Percentiles rank a stretch among this genome's conserved stretches.
Evolutionary conservation across 2,113 vertebrate genomes (phyloP).

Genomic region (Pelecanoides urinatrix): DNA sequence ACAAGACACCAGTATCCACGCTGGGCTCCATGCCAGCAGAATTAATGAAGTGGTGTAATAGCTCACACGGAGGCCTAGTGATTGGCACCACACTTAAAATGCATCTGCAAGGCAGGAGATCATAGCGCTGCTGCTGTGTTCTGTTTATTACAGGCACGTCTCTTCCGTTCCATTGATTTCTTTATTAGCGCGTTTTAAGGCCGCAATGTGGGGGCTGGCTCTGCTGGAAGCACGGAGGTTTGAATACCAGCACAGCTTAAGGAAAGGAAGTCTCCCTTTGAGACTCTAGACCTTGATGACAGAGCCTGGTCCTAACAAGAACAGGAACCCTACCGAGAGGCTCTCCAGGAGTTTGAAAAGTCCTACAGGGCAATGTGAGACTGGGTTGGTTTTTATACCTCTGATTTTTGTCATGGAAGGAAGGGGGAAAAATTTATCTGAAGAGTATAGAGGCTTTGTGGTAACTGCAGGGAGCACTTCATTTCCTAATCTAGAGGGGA

Average conservation of each 20-base stretch:
- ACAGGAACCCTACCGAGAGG: background rate
- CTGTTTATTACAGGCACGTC: slow-evolving; percentile 67
- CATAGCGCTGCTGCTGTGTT: slow-evolving; percentile 39
- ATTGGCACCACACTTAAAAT: slow-evolving; percentile 57
- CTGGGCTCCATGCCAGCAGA: slow-evolving; percentile 64
- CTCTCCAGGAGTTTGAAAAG: background rate
- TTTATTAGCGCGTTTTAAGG: slow-evolving; percentile 51
- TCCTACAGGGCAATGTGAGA: background rate
- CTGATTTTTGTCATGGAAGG: background rate
- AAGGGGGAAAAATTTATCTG: background rate
- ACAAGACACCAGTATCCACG: slow-evolving; percentile 45
- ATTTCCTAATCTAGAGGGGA: background rate
- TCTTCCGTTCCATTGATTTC: slow-evolving; percentile 66
- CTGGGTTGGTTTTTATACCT: background rate
- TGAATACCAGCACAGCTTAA: slow-evolving; percentile 44
- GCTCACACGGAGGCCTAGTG: slow-evolving; percentile 57
- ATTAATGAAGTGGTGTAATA: slow-evolving; percentile 73
- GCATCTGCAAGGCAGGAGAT: slow-evolving; percentile 67
- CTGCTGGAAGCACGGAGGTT: slow-evolving; percentile 14
- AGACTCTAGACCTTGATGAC: background rate
- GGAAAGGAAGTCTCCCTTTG: background rate
- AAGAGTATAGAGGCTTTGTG: background rate
- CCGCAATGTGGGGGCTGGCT: background rate
- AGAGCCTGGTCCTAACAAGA: background rate
- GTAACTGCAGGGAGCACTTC: background rate